Conservation (phyloP, 2,113 vertebrate species). For the Speoplatyrhinus poulsoni region DNA sequence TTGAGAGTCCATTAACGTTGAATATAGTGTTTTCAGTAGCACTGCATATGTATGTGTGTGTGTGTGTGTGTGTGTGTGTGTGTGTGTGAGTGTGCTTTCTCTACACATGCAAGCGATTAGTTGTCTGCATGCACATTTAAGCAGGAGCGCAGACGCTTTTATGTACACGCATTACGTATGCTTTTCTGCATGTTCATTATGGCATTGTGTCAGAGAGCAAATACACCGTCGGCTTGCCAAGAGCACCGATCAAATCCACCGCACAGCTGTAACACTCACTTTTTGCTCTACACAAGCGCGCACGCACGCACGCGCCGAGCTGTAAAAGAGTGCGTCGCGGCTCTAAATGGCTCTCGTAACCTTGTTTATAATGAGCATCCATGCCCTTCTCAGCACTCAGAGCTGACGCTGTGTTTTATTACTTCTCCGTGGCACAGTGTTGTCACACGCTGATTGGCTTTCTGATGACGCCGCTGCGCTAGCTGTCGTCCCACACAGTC, state of each 20-base stretch:
- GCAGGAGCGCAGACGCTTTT: background rate
- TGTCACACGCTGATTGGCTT: constrained; percentile 10
- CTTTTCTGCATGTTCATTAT: constrained; percentile 25
- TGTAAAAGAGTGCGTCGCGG: background rate
- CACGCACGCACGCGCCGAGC: background rate
- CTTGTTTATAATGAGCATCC: background rate
- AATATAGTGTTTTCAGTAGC: constrained; percentile 12
- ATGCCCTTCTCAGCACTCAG: constrained; percentile 1
- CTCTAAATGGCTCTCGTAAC: background rate
- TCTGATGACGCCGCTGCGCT: constrained; percentile 18
- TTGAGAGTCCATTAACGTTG: constrained; percentile 29
- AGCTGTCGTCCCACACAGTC: constrained; percentile 9
- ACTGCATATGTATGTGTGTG: constrained; percentile 6
- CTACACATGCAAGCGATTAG: constrained; percentile 2
- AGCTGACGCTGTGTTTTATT: background rate
- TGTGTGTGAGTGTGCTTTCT: background rate
- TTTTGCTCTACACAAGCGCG: background rate
- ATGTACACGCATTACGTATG: background rate
- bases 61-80: constrained; percentile 1
- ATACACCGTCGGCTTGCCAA: background rate
- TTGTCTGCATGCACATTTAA: background rate
- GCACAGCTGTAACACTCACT: background rate
- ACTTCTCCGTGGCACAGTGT: background rate
- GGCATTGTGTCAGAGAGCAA: background rate
- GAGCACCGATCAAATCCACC: constrained; percentile 10